Evolutionary conservation across 2,888 invertebrate genomes (phyloP), one percentile per base, ranked within the genome.

Genomic region (Lycocerus yunnanus): DNA sequence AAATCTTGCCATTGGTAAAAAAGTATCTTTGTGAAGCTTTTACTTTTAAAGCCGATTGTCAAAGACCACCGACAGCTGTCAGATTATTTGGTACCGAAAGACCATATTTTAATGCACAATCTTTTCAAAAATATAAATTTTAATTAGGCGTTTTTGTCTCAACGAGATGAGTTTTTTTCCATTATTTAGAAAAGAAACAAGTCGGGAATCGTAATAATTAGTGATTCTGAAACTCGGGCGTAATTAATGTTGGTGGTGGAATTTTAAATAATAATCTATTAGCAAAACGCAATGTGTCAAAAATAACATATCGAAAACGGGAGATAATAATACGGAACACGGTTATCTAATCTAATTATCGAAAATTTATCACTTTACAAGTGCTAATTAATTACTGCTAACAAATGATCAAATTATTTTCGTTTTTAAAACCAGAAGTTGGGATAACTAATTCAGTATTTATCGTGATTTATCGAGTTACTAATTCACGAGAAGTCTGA

Each of bases 401-500:
- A 43, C 61, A 18, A 67, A 66, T 60, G 27, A 72, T 72, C 60
- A 61, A 15, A 68, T 21, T 67, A 72, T 72, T 66, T 72, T 72
- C 27, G 59, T 68, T 72, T 67, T 60, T 67, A 61, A 24, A 59
- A 16, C 61, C 58, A 66, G 58, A 60, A 67, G 58, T 59, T 72
- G 18, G 21, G 67, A 72, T 72, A 68, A 15, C 67, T 27, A 72
- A 67, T 66, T 60, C 27, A 21, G 61, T 66, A 61, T 67, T 72
- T 72, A 72, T 72, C 24, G 61, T 72, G 59, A 72, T 67, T 72
- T 72, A 72, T 18, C 16, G 72, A 27, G 16, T 61, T 60, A 65
- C 21, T 72, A 72, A 72, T 72, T 58, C 21, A 72, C 67, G 61
- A 67, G 60, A 67, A 68, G 72, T 72, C 61, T 59, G 72, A 72